phyloP scores from a whole-genome alignment of 2,888 invertebrate genomes.

The Anthophora plumipes region DNA sequence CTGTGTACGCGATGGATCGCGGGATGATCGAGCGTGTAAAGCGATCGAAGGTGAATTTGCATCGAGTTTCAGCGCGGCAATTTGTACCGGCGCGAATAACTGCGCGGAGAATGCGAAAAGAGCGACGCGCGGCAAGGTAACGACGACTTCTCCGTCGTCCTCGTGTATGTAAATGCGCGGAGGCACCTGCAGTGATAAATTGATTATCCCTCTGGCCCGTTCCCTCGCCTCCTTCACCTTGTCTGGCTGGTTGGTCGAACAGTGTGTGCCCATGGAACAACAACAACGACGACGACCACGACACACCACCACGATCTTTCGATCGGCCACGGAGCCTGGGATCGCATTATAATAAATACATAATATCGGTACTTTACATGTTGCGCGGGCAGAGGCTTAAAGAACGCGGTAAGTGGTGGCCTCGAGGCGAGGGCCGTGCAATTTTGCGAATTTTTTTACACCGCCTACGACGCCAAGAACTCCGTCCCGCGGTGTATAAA shows the following conservation, averaged over 20 bases:
- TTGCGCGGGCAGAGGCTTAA: constrained; percentile 61
- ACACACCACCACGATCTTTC: not conserved
- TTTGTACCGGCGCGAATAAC: constrained; percentile 64
- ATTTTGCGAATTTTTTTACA: constrained; percentile 74
- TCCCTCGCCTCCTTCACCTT: constrained; percentile 49
- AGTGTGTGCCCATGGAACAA: too few species aligned
- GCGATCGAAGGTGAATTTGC: constrained; percentile 58
- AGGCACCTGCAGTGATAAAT: constrained; percentile 83
- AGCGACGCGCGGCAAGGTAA: constrained; percentile 51
- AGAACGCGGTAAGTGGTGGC: constrained; percentile 66
- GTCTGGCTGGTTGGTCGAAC: too few species aligned
- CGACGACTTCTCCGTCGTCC: constrained; percentile 73
- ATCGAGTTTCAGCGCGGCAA: constrained; percentile 64
- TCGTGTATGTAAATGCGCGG: constrained; percentile 81
- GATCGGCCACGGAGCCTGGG: constrained; percentile 58
- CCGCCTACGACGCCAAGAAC: constrained; percentile 48
- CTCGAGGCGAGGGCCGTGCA: constrained; percentile 65
- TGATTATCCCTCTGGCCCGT: constrained; percentile 75
- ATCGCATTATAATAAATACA: constrained; percentile 81
- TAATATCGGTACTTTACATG: constrained; percentile 81
- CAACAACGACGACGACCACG: too few species aligned
- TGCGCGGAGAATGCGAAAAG: constrained; percentile 64
- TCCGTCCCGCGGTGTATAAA: constrained; percentile 41
- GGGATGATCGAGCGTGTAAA: constrained; percentile 54
- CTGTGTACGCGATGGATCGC: not conserved